phyloP scores from a whole-genome alignment of 2,113 vertebrate species.

The Genyomyrus donnyi region DNA sequence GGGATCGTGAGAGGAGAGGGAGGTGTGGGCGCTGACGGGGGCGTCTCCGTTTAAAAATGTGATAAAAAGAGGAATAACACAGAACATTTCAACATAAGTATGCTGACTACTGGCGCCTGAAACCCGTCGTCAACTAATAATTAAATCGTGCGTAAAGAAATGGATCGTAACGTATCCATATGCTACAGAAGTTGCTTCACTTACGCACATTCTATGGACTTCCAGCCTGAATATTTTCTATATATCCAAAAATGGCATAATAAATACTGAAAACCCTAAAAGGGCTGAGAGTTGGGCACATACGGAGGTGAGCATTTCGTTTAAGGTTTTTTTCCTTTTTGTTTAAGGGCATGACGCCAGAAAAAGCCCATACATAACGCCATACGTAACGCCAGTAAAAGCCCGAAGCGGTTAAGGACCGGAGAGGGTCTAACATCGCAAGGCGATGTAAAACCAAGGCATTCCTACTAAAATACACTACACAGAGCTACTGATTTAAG shows the following conservation, averaged over 20 bases:
- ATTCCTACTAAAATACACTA: background rate
- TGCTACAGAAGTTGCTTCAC: background rate
- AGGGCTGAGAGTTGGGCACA: background rate
- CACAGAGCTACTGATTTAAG: background rate
- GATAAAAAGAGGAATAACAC: background rate
- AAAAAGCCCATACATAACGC: background rate
- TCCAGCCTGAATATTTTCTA: background rate
- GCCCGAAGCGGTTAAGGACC: background rate
- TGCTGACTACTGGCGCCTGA: background rate
- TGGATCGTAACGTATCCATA: background rate
- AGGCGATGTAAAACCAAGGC: background rate
- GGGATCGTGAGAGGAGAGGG: constrained; percentile 3
- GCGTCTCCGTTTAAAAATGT: constrained; percentile 1
- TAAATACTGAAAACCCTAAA: background rate
- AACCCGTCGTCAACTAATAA: background rate
- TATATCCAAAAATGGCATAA: background rate
- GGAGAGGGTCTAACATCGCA: background rate
- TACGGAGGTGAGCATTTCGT: background rate
- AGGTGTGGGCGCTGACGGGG: background rate
- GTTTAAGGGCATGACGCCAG: background rate
- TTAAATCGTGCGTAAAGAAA: background rate
- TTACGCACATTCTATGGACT: background rate
- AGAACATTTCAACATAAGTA: background rate
- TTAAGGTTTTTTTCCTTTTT: background rate
- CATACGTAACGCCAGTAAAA: background rate